Conservation (phyloP, 2,113 vertebrate species). For the Triplophysa dalaica region DNA sequence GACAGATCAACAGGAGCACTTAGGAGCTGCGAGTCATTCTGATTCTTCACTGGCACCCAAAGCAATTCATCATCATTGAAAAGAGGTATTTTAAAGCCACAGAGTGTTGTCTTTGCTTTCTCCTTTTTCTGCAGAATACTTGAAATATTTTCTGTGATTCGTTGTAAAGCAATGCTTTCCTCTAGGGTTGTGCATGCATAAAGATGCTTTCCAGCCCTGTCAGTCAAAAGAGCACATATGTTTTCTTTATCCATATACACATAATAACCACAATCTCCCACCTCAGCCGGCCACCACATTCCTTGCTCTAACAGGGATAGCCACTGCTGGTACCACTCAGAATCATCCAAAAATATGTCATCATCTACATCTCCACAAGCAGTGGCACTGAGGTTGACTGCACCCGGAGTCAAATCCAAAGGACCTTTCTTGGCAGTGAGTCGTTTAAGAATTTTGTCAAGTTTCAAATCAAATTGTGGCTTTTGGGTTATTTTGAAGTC, state of each 20-base stretch:
- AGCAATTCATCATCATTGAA: constrained; percentile 72
- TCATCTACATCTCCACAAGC: constrained; percentile 63
- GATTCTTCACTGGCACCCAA: constrained; percentile 74
- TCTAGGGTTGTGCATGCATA: constrained; percentile 82
- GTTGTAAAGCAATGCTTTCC: constrained; percentile 71
- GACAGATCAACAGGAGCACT: constrained; percentile 85
- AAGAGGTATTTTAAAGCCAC: constrained; percentile 87
- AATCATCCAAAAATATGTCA: constrained; percentile 71
- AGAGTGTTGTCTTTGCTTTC: constrained; percentile 77
- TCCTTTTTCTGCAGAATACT: constrained; percentile 71
- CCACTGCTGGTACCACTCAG: constrained; percentile 89
- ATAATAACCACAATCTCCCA: constrained; percentile 89
- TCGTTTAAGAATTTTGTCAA: constrained; percentile 70
- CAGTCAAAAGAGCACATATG: constrained; percentile 91
- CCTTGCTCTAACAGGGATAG: constrained; percentile 85
- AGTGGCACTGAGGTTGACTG: constrained; percentile 58
- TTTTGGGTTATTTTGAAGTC: constrained; percentile 62
- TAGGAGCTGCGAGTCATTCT: constrained; percentile 58
- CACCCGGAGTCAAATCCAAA: constrained; percentile 80
- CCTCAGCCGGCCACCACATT: constrained; percentile 91
- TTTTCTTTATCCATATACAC: constrained; percentile 87
- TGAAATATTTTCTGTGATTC: constrained; percentile 73
- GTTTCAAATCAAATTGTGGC: constrained; percentile 69
- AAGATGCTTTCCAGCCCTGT: constrained; percentile 84
- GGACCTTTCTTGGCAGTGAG: constrained; percentile 79